Conservation (phyloP, 2,888 invertebrate species). For the Parascotia fuliginaria region DNA sequence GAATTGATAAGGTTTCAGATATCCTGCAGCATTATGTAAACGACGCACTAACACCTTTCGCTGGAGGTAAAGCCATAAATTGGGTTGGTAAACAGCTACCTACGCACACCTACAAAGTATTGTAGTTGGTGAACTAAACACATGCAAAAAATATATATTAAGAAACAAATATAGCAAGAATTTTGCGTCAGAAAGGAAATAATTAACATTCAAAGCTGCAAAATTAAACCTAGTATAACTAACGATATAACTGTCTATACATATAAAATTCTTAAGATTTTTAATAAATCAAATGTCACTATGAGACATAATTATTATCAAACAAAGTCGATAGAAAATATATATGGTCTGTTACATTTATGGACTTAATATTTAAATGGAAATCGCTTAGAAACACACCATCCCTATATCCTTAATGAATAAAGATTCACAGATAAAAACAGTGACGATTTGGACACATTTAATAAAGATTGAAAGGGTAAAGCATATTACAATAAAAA, state of each 20-base stretch:
- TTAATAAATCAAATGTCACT: background rate
- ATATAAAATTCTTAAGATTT: background rate
- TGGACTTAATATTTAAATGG: background rate
- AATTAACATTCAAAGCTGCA: background rate
- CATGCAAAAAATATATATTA: background rate
- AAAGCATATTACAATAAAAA: too few species aligned
- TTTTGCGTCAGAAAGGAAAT: constrained; percentile 8
- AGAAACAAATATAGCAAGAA: constrained; percentile 4
- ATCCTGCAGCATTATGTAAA: constrained; percentile 10
- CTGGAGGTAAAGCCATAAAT: constrained; percentile 12
- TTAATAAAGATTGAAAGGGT: too few species aligned
- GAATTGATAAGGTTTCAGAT: constrained; percentile 1
- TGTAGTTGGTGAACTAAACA: background rate
- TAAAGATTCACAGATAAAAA: too few species aligned
- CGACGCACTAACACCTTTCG: constrained; percentile 2
- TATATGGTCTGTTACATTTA: background rate
- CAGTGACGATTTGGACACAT: too few species aligned
- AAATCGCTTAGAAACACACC: background rate
- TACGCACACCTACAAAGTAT: background rate
- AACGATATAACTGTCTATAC: background rate
- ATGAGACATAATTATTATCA: background rate
- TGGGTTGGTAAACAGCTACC: constrained; percentile 1
- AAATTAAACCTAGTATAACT: background rate
- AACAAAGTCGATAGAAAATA: background rate
- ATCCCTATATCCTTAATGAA: too few species aligned